Percentiles rank a stretch among this genome's conserved stretches.
Conservation (phyloP, 2,797 vertebrate species). For the Chrosomus eos region DNA sequence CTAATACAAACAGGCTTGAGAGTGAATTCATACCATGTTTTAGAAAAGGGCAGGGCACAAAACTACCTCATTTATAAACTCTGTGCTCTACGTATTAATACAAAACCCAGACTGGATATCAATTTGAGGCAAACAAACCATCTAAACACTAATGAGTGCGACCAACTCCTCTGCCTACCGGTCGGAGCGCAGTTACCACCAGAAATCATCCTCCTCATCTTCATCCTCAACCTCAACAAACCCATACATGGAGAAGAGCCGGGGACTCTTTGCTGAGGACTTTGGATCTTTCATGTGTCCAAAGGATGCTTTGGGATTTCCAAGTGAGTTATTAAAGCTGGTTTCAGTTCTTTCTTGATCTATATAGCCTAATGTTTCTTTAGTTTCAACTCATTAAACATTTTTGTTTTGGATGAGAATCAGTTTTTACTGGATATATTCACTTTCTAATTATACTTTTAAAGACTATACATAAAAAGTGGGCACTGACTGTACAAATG, state of each 20-base stretch:
- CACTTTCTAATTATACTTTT: background rate
- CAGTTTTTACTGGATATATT: background rate
- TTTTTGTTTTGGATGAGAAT: background rate
- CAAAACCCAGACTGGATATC: conserved; percentile 43
- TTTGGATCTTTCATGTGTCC: conserved; percentile 92
- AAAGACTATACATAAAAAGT: background rate
- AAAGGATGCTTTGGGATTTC: conserved; percentile 83
- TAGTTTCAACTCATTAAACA: background rate
- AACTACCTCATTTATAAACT: conserved; percentile 30
- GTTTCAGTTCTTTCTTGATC: conserved; percentile 26
- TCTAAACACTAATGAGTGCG: conserved; percentile 76
- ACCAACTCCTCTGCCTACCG: conserved; percentile 85
- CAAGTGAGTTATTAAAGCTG: conserved; percentile 81
- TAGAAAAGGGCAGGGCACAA: conserved; percentile 42
- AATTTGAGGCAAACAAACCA: conserved; percentile 40
- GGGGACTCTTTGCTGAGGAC: conserved; percentile 86
- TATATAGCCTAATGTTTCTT: background rate
- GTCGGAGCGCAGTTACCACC: conserved; percentile 86
- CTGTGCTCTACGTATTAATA: background rate
- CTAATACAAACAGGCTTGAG: conserved; percentile 38
- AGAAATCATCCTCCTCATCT: conserved; percentile 71
- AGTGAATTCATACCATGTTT: conserved; percentile 45
- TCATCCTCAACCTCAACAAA: conserved; percentile 74
- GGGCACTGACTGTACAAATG: background rate
- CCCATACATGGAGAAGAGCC: conserved; percentile 90